phyloP scores from a whole-genome alignment of 2,888 invertebrate species.

The Siphlonurus alternatus region DNA sequence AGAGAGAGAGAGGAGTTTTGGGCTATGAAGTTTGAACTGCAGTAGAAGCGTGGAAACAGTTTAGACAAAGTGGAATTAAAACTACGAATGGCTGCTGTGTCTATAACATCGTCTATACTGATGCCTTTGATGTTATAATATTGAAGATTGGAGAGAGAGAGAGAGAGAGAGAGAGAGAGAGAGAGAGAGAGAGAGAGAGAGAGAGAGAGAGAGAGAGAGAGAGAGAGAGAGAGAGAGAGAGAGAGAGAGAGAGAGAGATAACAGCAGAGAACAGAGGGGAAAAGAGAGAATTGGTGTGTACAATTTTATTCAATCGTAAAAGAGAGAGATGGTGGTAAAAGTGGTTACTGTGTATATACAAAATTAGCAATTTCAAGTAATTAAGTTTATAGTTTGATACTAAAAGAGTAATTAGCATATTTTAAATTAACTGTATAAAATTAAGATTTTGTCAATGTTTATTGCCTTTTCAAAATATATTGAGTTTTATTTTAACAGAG shows the following conservation, averaged over 20 bases:
- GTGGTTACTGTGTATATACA: not conserved
- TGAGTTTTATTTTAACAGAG: no score
- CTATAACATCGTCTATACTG: not conserved
- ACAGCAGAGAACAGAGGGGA: not conserved
- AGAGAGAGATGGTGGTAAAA: not conserved
- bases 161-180: not conserved
- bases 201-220: not conserved
- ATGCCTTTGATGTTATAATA: not conserved
- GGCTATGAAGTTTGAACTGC: no score
- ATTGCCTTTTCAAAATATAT: no score
- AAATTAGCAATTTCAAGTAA: not conserved
- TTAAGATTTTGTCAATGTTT: no score
- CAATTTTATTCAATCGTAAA: not conserved
- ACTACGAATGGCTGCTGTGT: not conserved
- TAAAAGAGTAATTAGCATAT: not conserved
- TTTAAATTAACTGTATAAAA: not conserved
- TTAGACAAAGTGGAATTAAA: conserved; percentile 5
- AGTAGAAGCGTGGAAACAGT: not conserved
- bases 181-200: conserved; percentile 12
- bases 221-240: conserved; percentile 7
- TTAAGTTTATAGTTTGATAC: no score
- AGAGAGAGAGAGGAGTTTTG: conserved; percentile 5
- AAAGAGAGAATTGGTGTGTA: not conserved
- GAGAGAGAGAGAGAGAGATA: not conserved
- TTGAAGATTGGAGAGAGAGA: not conserved